phyloP scores from a whole-genome alignment of 2,888 invertebrate species.

The Gerris lacustris region DNA sequence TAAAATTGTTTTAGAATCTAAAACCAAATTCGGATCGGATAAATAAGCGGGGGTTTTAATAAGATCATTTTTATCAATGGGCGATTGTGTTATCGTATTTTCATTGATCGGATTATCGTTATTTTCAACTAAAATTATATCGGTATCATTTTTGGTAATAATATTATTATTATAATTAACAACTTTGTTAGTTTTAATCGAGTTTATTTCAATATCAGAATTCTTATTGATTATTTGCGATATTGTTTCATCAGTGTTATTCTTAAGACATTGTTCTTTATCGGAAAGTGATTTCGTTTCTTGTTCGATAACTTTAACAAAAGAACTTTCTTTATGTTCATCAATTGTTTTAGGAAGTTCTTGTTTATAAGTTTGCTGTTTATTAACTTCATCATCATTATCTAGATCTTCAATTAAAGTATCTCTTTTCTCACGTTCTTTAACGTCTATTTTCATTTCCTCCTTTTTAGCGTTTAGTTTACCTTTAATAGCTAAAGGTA shows the following conservation, averaged over 20 bases:
- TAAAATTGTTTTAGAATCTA: not conserved
- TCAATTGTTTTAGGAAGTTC: too few species aligned
- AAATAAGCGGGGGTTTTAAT: constrained; percentile 6
- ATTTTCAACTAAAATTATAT: too few species aligned
- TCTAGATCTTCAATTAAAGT: constrained; percentile 50
- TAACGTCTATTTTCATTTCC: constrained; percentile 12
- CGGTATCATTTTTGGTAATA: not conserved
- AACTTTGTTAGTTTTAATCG: not conserved
- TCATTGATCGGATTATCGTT: constrained; percentile 39
- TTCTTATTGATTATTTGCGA: too few species aligned
- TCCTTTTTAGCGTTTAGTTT: constrained; percentile 37
- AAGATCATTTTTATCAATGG: constrained; percentile 41
- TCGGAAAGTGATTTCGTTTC: too few species aligned
- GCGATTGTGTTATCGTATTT: constrained; percentile 49
- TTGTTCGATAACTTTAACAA: too few species aligned
- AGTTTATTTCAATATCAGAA: too few species aligned
- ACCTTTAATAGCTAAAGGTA: constrained; percentile 34
- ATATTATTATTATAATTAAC: not conserved
- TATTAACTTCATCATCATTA: constrained; percentile 54
- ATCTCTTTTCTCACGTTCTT: constrained; percentile 24
- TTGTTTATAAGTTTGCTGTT: constrained; percentile 28
- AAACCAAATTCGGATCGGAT: not conserved
- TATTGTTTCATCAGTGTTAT: too few species aligned
- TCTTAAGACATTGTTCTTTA: too few species aligned
- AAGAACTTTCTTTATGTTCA: too few species aligned